Evolutionary conservation across 2,888 invertebrate genomes (phyloP), one percentile per base, ranked within the genome.

Genomic region (Sinotaia quadrata): DNA sequence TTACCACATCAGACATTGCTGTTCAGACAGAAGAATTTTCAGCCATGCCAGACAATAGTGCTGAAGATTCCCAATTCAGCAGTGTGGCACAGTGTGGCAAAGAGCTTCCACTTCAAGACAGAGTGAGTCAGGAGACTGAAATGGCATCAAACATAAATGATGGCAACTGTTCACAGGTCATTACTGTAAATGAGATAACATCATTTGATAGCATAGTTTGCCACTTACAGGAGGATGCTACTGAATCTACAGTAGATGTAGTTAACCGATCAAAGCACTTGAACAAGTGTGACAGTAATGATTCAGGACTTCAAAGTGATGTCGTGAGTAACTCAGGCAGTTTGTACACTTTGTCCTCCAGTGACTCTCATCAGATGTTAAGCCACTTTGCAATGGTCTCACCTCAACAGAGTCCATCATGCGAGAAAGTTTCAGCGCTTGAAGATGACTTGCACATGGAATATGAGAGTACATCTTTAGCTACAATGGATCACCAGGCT

Each of bases 231-330:
- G 34, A 44, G 4, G 24, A 4, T 10, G 33, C 47, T 0, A 34
- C 41, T 3, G 60, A 21, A 21, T 18, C 47, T 2, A 24, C n/a
- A 18, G 18, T 47, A 24, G 47, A 47, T 7, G 18, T 7, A 47
- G 18, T 7, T 0, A 24, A 24, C 7, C n/a, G 47, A n/a, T 7
- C 33, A 29, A 56, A 44, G 41, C 41, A 68, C 60, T 67, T 78
- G 59, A 81, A 81, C 69, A 82, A 83, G 67, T 81, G 82, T 31
- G 84, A 85, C 62, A 85, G 85, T 67, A 80, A 76, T 52, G 85
- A 85, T 70, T 84, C 84, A 0, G 85, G 86, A 2, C 75, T 85
- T 51, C 82, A 83, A 27, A 85, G 85, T 77, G 84, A 84, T 65
- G 80, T 81, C 61, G 76, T 80, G 7, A 84, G 83, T 68, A 80